Evolutionary conservation across 2,888 invertebrate genomes (phyloP), one percentile per base, ranked within the genome.

Genomic region (Melinaea menophilus): DNA sequence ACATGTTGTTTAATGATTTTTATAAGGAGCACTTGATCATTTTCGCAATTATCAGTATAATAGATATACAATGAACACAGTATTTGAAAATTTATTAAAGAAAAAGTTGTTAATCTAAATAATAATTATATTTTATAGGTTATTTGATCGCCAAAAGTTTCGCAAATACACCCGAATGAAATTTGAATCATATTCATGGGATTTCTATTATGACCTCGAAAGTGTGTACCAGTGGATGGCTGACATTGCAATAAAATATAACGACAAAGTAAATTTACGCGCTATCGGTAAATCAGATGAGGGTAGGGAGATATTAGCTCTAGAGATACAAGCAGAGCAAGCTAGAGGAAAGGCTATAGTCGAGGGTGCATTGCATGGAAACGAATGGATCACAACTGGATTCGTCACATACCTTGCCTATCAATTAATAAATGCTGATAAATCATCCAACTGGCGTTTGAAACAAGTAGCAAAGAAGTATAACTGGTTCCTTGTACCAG

Each of bases 341-440:
- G 59, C 70, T 1, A 92, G 82, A 68, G 84, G 78, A 12, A 91
- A 76, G 5, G 86, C 93, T 4, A 89, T 94, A 45, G 75, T 94
- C 3, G 94, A 94, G 76, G 92, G 84, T 45, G 92, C 92, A 2
- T 93, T 95, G 57, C 95, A 95, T 76, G 95, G 95, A 0, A 91
- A 95, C 56, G 96, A 97, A 82, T 96, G 94, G 94, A 92, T 94
- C 12, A 81, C 92, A 0, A 87, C 93, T 0, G 94, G 94, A 0
- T 92, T 93, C 5, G 91, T 92, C 0, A 92, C 92, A 0, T 94
- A 92, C 72, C 81, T 94, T 2, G 71, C 92, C 11, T 83, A 93
- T 68, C 84, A 93, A 68, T 75, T 95, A 4, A 68, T 93, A 9
- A 37, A 68, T 12, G 70, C 72, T 1, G 70, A 79, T 2, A 84